Evolutionary conservation across 2,797 vertebrate genomes (phyloP), one percentile per base, ranked within the genome.

Genomic region (Semotilus atromaculatus): DNA sequence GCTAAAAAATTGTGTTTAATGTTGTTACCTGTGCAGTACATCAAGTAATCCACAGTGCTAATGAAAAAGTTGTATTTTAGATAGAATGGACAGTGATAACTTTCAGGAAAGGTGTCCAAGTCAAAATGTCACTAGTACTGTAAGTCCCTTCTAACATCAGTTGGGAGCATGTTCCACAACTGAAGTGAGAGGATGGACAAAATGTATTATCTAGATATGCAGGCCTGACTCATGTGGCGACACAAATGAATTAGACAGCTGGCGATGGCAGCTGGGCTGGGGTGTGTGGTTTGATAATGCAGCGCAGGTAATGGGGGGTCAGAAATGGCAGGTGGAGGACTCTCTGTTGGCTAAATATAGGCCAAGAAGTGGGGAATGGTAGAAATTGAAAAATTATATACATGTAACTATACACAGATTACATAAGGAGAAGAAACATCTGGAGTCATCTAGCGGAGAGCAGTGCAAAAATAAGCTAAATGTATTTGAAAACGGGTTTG

Each of bases 211-310:
- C 66, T 78, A n/a, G 51, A 77, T 36, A 11, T 51, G 36, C 82
- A 84, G 82, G 51, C 75, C 36, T 26, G 10, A 45, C 51, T 84
- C 82, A 58, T 60, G 82, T 45, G 34, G 82, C 0, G 74, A 84
- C 62, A 67, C 62, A 68, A 80, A 31, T 80, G 78, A 55, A 60
- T 75, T 26, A 83, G 58, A 83, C 82, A 84, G 82, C 51, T 84
- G 82, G 82, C 3, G 26, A 78, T 78, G 26, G 26, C 74, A 84
- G 74, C 48, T 40, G 43, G 82, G 48, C 13, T 16, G 26, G 31
- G 19, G 9, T 76, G 82, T 34, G 19, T 58, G 38, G 74, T 71
- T 68, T 58, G 82, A 78, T 78, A 84, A 71, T 78, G 26, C 36
- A 43, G 51, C 36, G 38, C 64, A 78, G 64, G 53, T 71, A 78